Evolutionary conservation across 2,888 invertebrate genomes (phyloP), one percentile per base, ranked within the genome.

Genomic region (Dimorphilus gyrociliatus): DNA sequence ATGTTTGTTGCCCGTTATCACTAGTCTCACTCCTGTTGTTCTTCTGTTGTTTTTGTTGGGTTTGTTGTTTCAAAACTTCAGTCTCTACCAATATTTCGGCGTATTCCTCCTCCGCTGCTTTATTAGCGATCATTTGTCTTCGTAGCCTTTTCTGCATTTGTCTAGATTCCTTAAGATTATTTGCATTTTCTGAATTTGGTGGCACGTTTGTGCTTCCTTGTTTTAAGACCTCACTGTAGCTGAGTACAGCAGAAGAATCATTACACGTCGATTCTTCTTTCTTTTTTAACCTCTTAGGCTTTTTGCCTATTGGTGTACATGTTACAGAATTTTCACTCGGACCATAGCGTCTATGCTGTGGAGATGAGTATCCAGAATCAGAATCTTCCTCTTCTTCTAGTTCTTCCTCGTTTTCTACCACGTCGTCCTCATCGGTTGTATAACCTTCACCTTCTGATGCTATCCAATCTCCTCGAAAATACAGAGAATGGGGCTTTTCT

Each of bases 61-160:
- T 49, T 14, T 53, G 38, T 23, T 55, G 55, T 21, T 39, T 42
- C 19, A 59, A 30, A 47, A 57, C 53, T 31, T 57, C 53, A 34
- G 58, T 57, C 35, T 59, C 59, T 7, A 59, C 38, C 15, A 47
- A 46, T n/a, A 60, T 60, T 39, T 60, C 60, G 0, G 56, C 55
- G 40, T 58, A 43, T 36, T 60, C 60, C 10, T 48, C 53, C 26
- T 55, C 56, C 1, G 58, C 60, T 1, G 55, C 58, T 23, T 50
- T 45, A 38, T 55, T 52, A 4, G 56, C 55, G 28, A 46, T 37
- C 35, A 55, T 54, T n/a, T 50, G 44, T 8, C 57, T 42, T 35
- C 54, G 55, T 25, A 50, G 40, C 18, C 56, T 37, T 32, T 55
- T 55, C n/a, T 55, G 35, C 1, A 42, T 41, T 16, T 32, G 37